Evolutionary conservation across 2,888 invertebrate species (phyloP).

Genomic region (Caradrina kadenii): DNA sequence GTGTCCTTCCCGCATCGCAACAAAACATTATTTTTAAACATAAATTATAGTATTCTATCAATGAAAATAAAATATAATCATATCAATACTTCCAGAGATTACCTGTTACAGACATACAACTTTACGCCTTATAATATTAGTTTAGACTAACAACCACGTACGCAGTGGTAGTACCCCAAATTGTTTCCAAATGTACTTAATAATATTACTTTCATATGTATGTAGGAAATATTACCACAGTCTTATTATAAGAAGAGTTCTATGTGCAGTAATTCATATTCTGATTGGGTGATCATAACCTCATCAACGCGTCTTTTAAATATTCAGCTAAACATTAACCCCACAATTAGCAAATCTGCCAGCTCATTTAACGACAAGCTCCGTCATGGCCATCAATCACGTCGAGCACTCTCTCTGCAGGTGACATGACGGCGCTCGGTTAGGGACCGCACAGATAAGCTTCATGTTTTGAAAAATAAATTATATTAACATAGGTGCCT

Average conservation of each 20-base stretch:
- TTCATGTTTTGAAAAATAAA: neutral
- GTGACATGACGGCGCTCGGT: constrained; percentile 16
- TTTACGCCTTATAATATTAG: no score
- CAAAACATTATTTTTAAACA: no score
- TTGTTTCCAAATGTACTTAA: neutral
- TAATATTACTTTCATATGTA: no score
- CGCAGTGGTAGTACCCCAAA: neutral
- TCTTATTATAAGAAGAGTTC: neutral
- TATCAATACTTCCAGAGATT: no score
- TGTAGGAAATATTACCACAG: neutral
- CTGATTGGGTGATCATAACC: neutral
- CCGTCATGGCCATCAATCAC: constrained; percentile 54
- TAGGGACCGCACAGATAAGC: neutral
- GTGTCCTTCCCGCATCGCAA: no score
- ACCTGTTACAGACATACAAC: no score
- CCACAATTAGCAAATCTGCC: constrained; percentile 24
- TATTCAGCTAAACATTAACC: constrained; percentile 8
- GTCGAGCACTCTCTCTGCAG: constrained; percentile 35
- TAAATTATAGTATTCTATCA: no score
- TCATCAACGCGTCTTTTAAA: constrained; percentile 1
- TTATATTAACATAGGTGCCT: no score
- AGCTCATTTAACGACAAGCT: constrained; percentile 36
- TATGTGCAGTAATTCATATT: neutral
- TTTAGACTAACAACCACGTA: no score
- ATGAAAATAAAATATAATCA: no score